Percentiles rank a stretch among this genome's conserved stretches.
Conservation (phyloP, 2,113 vertebrate genomes). For the Monarcha castaneiventris region DNA sequence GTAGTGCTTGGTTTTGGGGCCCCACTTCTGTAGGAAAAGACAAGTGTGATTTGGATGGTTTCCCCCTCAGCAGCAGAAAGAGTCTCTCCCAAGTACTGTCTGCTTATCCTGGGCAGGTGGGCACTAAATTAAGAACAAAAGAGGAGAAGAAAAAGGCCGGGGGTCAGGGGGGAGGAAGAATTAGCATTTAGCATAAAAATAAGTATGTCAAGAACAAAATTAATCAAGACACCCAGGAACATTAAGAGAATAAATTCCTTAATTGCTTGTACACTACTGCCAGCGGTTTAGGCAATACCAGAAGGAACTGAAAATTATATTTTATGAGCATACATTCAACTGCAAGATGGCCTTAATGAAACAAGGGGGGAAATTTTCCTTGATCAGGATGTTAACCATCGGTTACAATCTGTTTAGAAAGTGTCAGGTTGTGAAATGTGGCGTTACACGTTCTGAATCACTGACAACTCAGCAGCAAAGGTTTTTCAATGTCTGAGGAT, state of each 20-base stretch:
- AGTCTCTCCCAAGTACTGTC: not conserved
- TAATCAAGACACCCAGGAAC: not conserved
- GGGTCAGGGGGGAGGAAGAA: not conserved
- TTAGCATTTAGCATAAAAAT: constrained; percentile 1
- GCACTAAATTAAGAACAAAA: constrained; percentile 1
- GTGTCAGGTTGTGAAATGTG: not conserved
- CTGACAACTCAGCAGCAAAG: not conserved
- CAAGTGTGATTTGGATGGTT: not conserved
- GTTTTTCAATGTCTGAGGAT: not conserved
- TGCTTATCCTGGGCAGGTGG: not conserved
- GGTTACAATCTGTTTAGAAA: not conserved
- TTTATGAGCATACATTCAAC: constrained; percentile 6
- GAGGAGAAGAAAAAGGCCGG: not conserved
- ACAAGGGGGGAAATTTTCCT: not conserved
- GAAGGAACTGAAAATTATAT: not conserved
- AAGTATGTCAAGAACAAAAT: constrained; percentile 20
- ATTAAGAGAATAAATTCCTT: constrained; percentile 9
- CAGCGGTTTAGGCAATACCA: not conserved
- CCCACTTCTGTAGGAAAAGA: not conserved
- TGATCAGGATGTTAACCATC: not conserved
- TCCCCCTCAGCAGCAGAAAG: not conserved
- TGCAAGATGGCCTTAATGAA: constrained; percentile 1
- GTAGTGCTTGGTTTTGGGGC: rapidly evolving
- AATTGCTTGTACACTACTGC: not conserved
- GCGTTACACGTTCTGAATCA: not conserved